phyloP scores from a whole-genome alignment of 2,797 vertebrate genomes.

The Florisuga fusca region DNA sequence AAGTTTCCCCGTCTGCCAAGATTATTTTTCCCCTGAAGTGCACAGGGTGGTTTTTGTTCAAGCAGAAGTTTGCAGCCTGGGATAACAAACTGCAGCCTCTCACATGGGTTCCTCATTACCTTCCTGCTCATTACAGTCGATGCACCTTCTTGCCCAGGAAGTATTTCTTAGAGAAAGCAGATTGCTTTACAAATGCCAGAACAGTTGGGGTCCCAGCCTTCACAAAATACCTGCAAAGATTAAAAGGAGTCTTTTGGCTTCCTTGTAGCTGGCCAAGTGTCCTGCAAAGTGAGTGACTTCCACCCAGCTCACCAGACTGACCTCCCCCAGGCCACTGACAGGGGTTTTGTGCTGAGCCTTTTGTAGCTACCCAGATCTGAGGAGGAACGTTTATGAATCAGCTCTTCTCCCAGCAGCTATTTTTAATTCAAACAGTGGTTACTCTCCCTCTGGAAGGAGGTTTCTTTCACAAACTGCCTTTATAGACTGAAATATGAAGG shows the following conservation, averaged over 20 bases:
- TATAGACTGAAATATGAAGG: not conserved
- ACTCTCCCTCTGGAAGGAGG: not conserved
- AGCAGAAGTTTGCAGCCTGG: not conserved
- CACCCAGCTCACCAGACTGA: not conserved
- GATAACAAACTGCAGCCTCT: not conserved
- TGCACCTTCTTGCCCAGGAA: slow-evolving; percentile 84
- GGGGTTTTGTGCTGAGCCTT: not conserved
- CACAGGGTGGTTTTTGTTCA: not conserved
- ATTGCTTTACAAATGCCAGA: slow-evolving; percentile 83
- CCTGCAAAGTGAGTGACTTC: not conserved
- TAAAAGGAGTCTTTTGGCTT: not conserved
- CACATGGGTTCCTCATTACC: not conserved
- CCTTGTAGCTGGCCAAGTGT: not conserved
- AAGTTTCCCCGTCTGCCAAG: not conserved
- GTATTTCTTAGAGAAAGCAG: slow-evolving; percentile 85
- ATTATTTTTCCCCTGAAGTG: not conserved
- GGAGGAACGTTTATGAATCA: not conserved
- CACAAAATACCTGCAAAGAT: slow-evolving; percentile 85
- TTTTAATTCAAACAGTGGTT: slow-evolving; percentile 9
- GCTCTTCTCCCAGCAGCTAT: not conserved
- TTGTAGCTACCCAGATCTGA: not conserved
- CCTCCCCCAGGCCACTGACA: not conserved
- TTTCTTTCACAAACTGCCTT: not conserved
- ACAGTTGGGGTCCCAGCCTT: slow-evolving; percentile 89
- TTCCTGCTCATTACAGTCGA: slow-evolving; percentile 56